Evolutionary conservation across 2,113 vertebrate genomes (phyloP), one percentile per base, ranked within the genome.

Genomic region (Ploceus nigricollis): DNA sequence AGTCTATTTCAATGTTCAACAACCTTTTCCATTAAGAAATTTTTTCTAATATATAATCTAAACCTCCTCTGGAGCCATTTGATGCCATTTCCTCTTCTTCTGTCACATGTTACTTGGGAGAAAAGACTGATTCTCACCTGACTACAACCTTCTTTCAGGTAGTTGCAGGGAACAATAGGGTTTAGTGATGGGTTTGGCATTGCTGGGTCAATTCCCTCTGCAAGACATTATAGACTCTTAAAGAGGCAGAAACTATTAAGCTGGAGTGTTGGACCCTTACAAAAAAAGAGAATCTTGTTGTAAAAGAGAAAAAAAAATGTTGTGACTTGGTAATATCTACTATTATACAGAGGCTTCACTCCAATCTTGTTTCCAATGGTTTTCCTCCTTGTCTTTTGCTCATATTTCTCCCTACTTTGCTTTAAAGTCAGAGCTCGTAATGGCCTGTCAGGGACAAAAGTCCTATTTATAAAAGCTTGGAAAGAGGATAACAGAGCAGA

Each of bases 401-500:
- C 13, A 17, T 60, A 60, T 33, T 82, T 90, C n/a, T 68, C 19
- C 30, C 18, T 42, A 30, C 12, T 92, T 90, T 57, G 11, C 19
- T 85, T 60, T 68, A 65, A 83, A 90, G 8, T 12, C 33, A 70
- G 42, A 81, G 39, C 11, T 90, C 64, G n/a, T 72, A 71, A 56
- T n/a, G 9, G 5, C 18, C 37, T 69, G 22, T 53, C 65, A 90
- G 48, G 19, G 72, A 25, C 2, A 1, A 23, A 94, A 68, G 23
- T 57, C 28, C 5, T 76, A 17, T 82, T 93, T 92, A 70, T 80
- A 65, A 80, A 63, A 64, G 15, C 16, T 63, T 83, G 82, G 60
- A 94, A 80, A 73, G 28, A 80, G 42, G 30, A 63, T 82, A 90
- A 80, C 15, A 53, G 54, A 96, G 88, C 95, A 94, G 95, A 95